Evolutionary conservation across 1,140 invertebrate genomes (phyloP).

Genomic region (Globodera rostochiensis): DNA sequence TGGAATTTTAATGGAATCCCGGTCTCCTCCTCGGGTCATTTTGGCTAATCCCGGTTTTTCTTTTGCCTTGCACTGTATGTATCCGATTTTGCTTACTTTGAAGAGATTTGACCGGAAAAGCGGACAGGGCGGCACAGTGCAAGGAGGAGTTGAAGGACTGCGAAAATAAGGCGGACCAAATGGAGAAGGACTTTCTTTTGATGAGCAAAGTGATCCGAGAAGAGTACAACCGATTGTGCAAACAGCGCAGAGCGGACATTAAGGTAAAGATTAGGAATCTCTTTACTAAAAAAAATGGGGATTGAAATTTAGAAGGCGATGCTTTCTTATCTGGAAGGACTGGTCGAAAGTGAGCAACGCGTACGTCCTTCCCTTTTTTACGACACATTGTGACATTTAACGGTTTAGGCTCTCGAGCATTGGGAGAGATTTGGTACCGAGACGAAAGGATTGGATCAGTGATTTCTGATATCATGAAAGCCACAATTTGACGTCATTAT

Average conservation of each 20-base stretch:
- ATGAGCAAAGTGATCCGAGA: conserved; percentile 94
- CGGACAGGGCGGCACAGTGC: conserved; percentile 77
- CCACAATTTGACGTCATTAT: too few species aligned
- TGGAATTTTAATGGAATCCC: too few species aligned
- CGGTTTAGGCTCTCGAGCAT: conserved; percentile 69
- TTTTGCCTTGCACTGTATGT: neutral
- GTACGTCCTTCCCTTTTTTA: conserved; percentile 68
- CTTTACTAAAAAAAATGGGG: neutral
- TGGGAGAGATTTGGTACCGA: conserved; percentile 71
- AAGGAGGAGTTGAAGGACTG: conserved; percentile 84
- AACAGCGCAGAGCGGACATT: conserved; percentile 84
- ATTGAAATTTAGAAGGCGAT: conserved; percentile 68
- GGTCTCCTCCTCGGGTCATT: too few species aligned
- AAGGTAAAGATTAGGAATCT: conserved; percentile 68
- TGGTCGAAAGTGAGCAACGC: conserved; percentile 92
- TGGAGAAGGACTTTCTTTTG: conserved; percentile 74
- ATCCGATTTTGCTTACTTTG: neutral
- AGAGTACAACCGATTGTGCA: conserved; percentile 89
- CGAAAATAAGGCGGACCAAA: conserved; percentile 91
- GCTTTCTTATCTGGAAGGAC: conserved; percentile 86
- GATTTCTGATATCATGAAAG: too few species aligned
- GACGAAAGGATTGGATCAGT: conserved; percentile 50
- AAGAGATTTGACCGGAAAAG: conserved; percentile 79
- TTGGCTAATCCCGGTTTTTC: too few species aligned
- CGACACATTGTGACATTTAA: neutral